phyloP scores from a whole-genome alignment of 1,140 invertebrate genomes.

The Platyscapa corneri region DNA sequence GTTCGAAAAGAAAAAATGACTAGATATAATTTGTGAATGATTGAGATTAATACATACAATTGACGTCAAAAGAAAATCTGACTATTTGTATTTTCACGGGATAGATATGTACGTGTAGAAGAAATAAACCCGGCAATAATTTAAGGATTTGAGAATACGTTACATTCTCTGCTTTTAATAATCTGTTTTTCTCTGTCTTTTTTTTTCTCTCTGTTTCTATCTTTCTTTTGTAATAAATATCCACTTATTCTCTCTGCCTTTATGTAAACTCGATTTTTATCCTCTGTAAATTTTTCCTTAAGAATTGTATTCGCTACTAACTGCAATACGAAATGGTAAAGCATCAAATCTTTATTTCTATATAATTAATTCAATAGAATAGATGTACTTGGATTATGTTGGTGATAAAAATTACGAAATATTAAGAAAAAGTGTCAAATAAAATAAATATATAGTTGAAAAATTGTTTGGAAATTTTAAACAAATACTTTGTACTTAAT shows the following conservation, averaged over 20 bases:
- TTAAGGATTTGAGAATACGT: constrained; percentile 8
- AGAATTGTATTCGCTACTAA: constrained; percentile 41
- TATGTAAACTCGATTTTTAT: background rate
- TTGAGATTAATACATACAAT: constrained; percentile 37
- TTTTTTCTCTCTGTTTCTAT: background rate
- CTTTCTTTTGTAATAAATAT: background rate
- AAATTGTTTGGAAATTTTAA: background rate
- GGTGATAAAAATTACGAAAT: constrained; percentile 46
- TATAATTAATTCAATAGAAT: constrained; percentile 38
- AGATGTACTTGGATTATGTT: background rate
- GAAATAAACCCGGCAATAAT: constrained; percentile 40
- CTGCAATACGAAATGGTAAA: constrained; percentile 47
- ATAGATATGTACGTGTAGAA: constrained; percentile 8
- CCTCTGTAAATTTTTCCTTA: constrained; percentile 41
- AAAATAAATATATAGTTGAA: background rate
- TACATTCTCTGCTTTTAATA: no score
- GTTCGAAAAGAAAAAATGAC: background rate
- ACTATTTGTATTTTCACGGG: constrained; percentile 39
- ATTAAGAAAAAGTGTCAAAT: background rate
- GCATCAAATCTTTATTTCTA: constrained; percentile 15
- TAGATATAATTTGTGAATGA: constrained; percentile 31
- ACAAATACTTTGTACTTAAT: background rate
- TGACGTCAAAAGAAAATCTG: constrained; percentile 20
- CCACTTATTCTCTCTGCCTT: background rate
- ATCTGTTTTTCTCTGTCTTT: no score